phyloP scores from a whole-genome alignment of 2,888 invertebrate genomes.

The Pocota personata region DNA sequence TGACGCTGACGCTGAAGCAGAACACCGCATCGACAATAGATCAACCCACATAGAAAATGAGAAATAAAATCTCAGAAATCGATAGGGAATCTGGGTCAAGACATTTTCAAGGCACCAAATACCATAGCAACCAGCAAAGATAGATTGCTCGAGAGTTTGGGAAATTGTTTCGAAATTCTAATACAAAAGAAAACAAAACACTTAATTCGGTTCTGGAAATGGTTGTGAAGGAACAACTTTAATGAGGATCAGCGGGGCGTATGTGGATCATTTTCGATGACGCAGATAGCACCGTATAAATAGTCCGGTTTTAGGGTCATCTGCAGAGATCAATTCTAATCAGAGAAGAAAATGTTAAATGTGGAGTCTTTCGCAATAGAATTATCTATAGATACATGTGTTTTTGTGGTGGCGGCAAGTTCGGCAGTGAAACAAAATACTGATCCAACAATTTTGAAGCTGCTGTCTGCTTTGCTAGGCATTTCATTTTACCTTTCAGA shows the following conservation, averaged over 20 bases:
- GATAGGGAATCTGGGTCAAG: conserved; percentile 68
- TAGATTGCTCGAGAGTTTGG: conserved; percentile 38
- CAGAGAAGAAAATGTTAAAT: too few species aligned
- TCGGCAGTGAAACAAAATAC: too few species aligned
- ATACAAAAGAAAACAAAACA: conserved; percentile 12
- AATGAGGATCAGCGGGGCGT: conserved; percentile 31
- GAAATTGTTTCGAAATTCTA: conserved; percentile 26
- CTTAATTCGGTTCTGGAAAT: conserved; percentile 18
- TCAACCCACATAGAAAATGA: conserved; percentile 64
- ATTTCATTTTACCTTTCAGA: too few species aligned
- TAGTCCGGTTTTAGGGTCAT: too few species aligned
- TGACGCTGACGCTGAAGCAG: conserved; percentile 30
- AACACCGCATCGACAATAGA: conserved; percentile 69
- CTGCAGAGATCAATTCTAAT: too few species aligned
- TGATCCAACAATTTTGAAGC: too few species aligned
- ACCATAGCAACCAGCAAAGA: neutral
- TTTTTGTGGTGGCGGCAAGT: too few species aligned
- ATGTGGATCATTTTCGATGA: conserved; percentile 34
- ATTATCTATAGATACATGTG: too few species aligned
- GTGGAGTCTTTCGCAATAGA: too few species aligned
- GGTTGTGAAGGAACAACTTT: neutral
- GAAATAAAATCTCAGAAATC: conserved; percentile 68
- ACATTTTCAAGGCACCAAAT: conserved; percentile 36
- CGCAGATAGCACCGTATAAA: neutral
- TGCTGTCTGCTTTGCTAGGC: too few species aligned